Conservation (phyloP, 2,888 invertebrate species). For the Andrena haemorrhoa region DNA sequence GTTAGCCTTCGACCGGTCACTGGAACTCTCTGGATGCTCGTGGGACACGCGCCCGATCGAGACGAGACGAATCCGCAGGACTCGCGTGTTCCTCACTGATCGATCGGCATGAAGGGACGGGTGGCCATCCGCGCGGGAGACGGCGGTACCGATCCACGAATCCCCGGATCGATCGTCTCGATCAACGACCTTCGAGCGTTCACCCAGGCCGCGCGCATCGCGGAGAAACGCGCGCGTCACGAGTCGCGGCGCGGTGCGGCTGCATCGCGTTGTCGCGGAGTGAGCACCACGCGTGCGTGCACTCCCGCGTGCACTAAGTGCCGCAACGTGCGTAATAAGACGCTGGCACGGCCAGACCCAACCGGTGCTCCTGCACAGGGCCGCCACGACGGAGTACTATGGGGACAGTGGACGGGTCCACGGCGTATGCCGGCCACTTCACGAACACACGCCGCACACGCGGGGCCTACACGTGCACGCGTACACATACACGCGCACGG, state of each 20-base stretch:
- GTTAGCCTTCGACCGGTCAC: too few relatives aligned
- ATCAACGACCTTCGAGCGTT: slow-evolving; percentile 46
- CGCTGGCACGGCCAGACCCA: slow-evolving; percentile 66
- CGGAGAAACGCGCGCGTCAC: slow-evolving; percentile 16
- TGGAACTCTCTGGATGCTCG: too few relatives aligned
- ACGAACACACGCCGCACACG: background rate
- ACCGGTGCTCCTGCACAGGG: slow-evolving; percentile 57
- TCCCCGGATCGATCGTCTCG: slow-evolving; percentile 13
- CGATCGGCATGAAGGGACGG: background rate
- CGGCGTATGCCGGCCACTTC: slow-evolving; percentile 26
- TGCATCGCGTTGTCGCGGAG: slow-evolving; percentile 37
- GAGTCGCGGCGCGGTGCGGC: slow-evolving; percentile 23
- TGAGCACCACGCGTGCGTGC: slow-evolving; percentile 49
- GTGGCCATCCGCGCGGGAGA: background rate
- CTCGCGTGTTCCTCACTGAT: background rate
- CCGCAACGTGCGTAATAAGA: slow-evolving; percentile 76
- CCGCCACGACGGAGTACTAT: slow-evolving; percentile 61
- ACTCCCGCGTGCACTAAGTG: slow-evolving; percentile 64
- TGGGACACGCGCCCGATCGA: too few relatives aligned
- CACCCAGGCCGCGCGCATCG: slow-evolving; percentile 39
- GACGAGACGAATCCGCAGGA: background rate
- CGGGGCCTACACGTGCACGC: slow-evolving; percentile 4
- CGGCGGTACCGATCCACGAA: background rate
- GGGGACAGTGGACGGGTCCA: slow-evolving; percentile 65
- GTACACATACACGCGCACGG: slow-evolving; percentile 23